Evolutionary conservation across 2,113 vertebrate species (phyloP), one percentile per base, ranked within the genome.

Genomic region (Antidorcas marsupialis): DNA sequence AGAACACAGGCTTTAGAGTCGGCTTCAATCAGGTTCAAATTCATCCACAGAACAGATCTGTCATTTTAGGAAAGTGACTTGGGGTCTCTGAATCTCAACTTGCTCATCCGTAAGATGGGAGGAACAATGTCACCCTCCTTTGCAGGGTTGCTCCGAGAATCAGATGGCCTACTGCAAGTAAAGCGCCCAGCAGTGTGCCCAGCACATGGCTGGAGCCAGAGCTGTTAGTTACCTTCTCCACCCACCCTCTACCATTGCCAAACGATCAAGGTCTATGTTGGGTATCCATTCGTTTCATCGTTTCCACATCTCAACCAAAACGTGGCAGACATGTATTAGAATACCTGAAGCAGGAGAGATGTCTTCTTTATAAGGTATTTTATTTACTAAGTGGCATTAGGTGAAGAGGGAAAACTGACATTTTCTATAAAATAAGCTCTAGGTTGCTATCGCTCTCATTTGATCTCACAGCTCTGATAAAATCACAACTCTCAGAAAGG

Each of bases 191-290:
- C 0, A 23, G 27, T 33, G n/a, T 2, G 43, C 8, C 43, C 27
- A 12, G 60, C 30, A 11, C 10, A 1, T 0, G 7, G 60, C 7
- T 39, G 30, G 87, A 36, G 13, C 21, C n/a, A 25, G 52, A 81
- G n/a, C 36, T 0, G 19, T 6, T 2, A 27, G 36, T 7, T 6
- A 47, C 25, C 59, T 83, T 81, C 86, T 81, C 74, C 4, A 0
- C 7, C 25, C 2, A 27, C 16, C 16, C 43, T 16, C 28, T 23
- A 8, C 30, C 0, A 0, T 7, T 62, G 52, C 17, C 36, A 39
- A 50, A 21, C 0, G 17, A 27, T 16, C 43, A 27, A 33, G 59
- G 45, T 78, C 27, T 10, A 23, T 0, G 0, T 8, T 9, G 30
- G 13, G 5, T 3, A 2, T 1, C 57, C 10, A 67, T 53, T 59